Conservation (phyloP, 37 sponge, comb jelly and placozoan genomes). For the Theonella swinhoei region DNA sequence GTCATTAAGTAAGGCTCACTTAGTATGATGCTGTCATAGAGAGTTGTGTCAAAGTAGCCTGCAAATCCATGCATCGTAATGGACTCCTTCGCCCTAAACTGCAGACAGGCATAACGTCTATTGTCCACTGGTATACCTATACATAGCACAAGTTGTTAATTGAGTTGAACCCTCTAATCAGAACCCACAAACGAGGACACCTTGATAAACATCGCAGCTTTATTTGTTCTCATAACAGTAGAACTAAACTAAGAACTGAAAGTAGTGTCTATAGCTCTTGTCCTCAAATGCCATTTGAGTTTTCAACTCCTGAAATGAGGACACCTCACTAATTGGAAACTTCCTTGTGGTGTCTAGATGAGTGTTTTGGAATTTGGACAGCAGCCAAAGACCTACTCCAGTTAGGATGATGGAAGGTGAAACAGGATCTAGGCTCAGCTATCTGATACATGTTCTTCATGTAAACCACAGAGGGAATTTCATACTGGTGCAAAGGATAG, state of each 20-base stretch:
- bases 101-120: conserved; percentile 64
- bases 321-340: too few species aligned
- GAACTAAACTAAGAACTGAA: too few species aligned
- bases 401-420: conserved; percentile 96
- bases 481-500: conserved; percentile 63
- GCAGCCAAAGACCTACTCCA: conserved; percentile 32
- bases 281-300: too few species aligned
- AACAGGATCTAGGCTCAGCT: conserved; percentile 76
- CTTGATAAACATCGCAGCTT: too few species aligned
- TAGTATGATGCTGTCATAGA: conserved; percentile 82
- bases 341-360: too few species aligned
- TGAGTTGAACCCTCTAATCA: too few species aligned
- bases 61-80: conserved; percentile 89
- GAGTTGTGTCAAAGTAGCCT: conserved; percentile 92
- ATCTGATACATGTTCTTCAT: conserved; percentile 70
- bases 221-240: too few species aligned
- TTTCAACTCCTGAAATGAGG: too few species aligned
- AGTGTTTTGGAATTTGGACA: too few species aligned
- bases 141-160: too few species aligned
- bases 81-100: conserved; percentile 58
- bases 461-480: conserved; percentile 94
- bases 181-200: too few species aligned
- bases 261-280: too few species aligned
- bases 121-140: conserved; percentile 73
- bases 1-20: conserved; percentile 56